Base-by-base conservation (phyloP, 2,888 invertebrate species). In the Agrotis ipsilon region DNA sequence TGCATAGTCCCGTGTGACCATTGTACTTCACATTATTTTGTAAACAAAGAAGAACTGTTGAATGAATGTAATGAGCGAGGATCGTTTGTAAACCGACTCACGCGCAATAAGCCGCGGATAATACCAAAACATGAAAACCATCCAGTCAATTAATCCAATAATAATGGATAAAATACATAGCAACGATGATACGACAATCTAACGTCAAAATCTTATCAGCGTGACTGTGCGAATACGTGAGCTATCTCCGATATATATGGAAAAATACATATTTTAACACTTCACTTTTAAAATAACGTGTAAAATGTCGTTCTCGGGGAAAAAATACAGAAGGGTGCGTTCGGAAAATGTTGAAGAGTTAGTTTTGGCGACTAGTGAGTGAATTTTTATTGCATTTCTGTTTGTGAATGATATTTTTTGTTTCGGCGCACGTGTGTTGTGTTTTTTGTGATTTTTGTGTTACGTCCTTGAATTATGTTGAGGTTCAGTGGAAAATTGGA, bases 291-390 rank as follows among this genome's bases (percentile, higher is more conserved):
- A 49, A 45, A 54, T 43, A 71, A 68, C 16, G 24, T 21, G 27
- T 45, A 81, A 73, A 70, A 94, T 94, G 94, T 91, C 92, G 74
- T 94, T 93, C 81, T 93, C 89, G 0, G 95, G 95, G 0, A 94
- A 92, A 77, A 90, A 87, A 52, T 95, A 82, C 62, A 87, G 88
- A 63, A 86, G 94, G 66, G 83, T 89, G 0, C 83, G 88, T 0
- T 91, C 89, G 82, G 93, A 93, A 70, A 94, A 94, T 79, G 81
- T 94, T 6, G 90, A 93, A 3, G 88, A 91, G 48, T 75, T 94
- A 52, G 67, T 93, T 21, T 88, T 84, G 69, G 86, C 85, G 0
- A 71, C 91, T 43, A 89, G 94, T 94, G 87, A 94, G 94, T 92
- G 68, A 14, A 43, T 11, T 27, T 46, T 43, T 39, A 13, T 46